Conservation (phyloP, 2,888 invertebrate genomes). For the Caenorhabditis japonica region DNA sequence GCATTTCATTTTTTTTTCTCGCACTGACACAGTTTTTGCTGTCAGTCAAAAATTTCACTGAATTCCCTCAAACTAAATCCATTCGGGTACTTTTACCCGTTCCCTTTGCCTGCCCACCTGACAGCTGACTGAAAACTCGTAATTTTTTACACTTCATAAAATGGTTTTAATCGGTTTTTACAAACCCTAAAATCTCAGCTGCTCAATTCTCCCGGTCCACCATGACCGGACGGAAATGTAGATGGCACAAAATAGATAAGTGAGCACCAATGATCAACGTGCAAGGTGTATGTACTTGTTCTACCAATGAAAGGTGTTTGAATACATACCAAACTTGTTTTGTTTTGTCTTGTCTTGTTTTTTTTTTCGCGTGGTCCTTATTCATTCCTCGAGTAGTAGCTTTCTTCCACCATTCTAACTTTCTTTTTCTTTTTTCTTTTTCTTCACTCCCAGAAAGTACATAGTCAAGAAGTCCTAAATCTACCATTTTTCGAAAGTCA, state of each 20-base stretch:
- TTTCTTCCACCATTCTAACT: no score
- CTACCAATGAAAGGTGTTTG: neutral
- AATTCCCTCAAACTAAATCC: no score
- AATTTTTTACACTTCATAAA: slow-evolving; percentile 16
- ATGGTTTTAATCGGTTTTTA: slow-evolving; percentile 2
- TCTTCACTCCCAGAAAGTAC: no score
- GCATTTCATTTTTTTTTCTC: slow-evolving; percentile 1
- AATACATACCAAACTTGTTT: no score
- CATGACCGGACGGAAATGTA: slow-evolving; percentile 11
- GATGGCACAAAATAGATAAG: slow-evolving; percentile 44
- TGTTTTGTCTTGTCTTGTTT: no score
- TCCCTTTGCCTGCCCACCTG: slow-evolving; percentile 4
- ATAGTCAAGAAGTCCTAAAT: no score
- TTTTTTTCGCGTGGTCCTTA: no score
- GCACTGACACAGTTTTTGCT: slow-evolving; percentile 7
- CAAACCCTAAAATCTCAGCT: neutral
- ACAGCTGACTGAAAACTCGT: slow-evolving; percentile 14
- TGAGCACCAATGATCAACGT: slow-evolving; percentile 37
- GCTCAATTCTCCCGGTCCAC: slow-evolving; percentile 7
- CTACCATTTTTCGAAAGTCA: no score
- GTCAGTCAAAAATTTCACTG: no score
- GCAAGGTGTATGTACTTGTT: slow-evolving; percentile 11
- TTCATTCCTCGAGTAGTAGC: no score
- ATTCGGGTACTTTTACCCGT: neutral
- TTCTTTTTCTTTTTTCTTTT: no score